Evolutionary conservation across 2,888 invertebrate genomes (phyloP).

Genomic region (Folsomia manolachei): DNA sequence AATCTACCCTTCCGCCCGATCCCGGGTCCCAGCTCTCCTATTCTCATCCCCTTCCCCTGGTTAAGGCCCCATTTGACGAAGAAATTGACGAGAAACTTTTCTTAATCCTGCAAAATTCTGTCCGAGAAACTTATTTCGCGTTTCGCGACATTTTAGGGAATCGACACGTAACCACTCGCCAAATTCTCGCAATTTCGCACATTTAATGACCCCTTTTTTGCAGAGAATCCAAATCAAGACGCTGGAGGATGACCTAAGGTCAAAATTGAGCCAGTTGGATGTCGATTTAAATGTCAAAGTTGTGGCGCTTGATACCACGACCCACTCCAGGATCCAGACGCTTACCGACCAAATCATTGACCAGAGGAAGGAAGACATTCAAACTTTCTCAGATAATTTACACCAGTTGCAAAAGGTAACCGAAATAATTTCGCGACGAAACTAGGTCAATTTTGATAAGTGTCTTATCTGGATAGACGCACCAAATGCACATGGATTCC

Average conservation of each 20-base stretch:
- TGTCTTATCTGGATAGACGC: conserved; percentile 21
- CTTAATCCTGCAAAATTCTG: conserved; percentile 28
- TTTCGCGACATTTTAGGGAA: conserved; percentile 11
- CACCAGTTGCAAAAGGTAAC: conserved; percentile 39
- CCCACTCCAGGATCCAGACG: conserved; percentile 29
- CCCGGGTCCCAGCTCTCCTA: neutral
- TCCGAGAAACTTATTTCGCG: conserved; percentile 30
- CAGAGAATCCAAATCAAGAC: conserved; percentile 32
- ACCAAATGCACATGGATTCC: conserved; percentile 40
- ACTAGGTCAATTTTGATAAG: neutral
- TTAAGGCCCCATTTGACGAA: neutral
- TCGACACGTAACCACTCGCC: neutral
- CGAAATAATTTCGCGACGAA: neutral
- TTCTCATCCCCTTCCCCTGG: neutral
- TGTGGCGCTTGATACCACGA: conserved; percentile 29
- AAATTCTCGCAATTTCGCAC: neutral
- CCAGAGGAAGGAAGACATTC: conserved; percentile 41
- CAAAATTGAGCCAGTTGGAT: conserved; percentile 33
- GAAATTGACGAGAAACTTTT: conserved; percentile 28
- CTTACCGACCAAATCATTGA: conserved; percentile 33
- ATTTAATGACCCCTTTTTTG: neutral
- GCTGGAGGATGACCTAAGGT: conserved; percentile 30
- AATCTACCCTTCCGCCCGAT: neutral
- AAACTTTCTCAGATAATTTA: conserved; percentile 42
- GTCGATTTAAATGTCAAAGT: conserved; percentile 41